Evolutionary conservation across 1,140 invertebrate species (phyloP).

Genomic region (Stegodyphus dumicola): DNA sequence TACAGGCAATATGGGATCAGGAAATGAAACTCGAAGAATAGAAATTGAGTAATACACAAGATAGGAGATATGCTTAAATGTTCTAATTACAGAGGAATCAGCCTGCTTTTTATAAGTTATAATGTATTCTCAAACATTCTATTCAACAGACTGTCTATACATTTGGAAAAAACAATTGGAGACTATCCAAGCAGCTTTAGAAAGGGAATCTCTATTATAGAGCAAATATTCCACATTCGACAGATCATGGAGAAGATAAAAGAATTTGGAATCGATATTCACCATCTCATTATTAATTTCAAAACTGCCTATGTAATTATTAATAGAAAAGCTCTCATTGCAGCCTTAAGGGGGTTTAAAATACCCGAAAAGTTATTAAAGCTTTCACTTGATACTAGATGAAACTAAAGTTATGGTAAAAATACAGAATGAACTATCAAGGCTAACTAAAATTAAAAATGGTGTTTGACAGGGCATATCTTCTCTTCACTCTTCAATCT

Average conservation of each 20-base stretch:
- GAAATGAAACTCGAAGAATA: neutral
- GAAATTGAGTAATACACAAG: constrained; percentile 13
- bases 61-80: neutral
- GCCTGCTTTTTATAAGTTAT: neutral
- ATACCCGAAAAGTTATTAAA: constrained; percentile 6
- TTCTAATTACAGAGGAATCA: constrained; percentile 5
- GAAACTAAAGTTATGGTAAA: neutral
- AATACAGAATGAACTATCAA: neutral
- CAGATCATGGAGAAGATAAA: constrained; percentile 19
- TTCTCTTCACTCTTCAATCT: constrained; percentile 1
- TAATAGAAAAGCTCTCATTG: constrained; percentile 6
- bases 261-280: constrained; percentile 9
- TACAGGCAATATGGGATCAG: neutral
- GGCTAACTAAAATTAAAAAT: constrained; percentile 8
- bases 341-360: neutral
- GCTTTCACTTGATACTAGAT: neutral
- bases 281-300: constrained; percentile 20
- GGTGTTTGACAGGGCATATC: constrained; percentile 4
- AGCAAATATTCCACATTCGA: constrained; percentile 4
- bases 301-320: constrained; percentile 21
- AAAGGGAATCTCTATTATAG: neutral
- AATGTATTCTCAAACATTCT: constrained; percentile 20
- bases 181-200: neutral
- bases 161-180: neutral
- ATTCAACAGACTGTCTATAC: neutral